Evolutionary conservation across 1,140 invertebrate species (phyloP).

Genomic region (Cyclargus thomasi): DNA sequence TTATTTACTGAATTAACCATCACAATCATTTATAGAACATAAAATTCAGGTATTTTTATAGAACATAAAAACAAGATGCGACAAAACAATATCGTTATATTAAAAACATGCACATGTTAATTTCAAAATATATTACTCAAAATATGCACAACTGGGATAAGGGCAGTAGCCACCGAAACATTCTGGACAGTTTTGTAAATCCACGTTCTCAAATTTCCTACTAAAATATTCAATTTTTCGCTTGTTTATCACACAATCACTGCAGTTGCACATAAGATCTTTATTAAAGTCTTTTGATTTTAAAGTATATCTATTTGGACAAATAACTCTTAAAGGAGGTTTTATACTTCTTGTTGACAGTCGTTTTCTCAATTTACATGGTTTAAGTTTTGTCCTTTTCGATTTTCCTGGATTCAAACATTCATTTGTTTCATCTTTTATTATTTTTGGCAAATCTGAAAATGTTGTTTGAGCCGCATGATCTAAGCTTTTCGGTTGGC

Average conservation of each 20-base stretch:
- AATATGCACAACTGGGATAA: not conserved
- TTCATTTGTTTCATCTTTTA: not conserved
- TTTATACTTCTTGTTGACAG: not conserved
- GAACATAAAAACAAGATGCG: not conserved
- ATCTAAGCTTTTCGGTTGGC: not conserved
- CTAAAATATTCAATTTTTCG: not conserved
- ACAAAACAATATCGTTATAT: not conserved
- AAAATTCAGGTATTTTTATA: too few species aligned
- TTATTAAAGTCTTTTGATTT: not conserved
- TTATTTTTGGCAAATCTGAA: not conserved
- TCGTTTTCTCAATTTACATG: not conserved
- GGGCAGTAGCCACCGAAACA: conserved; percentile 4
- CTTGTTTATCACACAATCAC: not conserved
- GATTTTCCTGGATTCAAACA: not conserved
- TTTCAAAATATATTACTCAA: not conserved
- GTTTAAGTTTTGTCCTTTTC: not conserved
- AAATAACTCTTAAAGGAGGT: not conserved
- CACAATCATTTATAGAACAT: too few species aligned
- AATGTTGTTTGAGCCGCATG: not conserved
- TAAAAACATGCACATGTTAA: not conserved
- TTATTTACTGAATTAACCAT: too few species aligned
- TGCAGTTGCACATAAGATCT: not conserved
- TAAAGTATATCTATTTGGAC: not conserved
- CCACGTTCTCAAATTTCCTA: not conserved
- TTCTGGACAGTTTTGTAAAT: not conserved